Conservation (phyloP, 2,113 vertebrate species). For the Trochalopteron elliotii region DNA sequence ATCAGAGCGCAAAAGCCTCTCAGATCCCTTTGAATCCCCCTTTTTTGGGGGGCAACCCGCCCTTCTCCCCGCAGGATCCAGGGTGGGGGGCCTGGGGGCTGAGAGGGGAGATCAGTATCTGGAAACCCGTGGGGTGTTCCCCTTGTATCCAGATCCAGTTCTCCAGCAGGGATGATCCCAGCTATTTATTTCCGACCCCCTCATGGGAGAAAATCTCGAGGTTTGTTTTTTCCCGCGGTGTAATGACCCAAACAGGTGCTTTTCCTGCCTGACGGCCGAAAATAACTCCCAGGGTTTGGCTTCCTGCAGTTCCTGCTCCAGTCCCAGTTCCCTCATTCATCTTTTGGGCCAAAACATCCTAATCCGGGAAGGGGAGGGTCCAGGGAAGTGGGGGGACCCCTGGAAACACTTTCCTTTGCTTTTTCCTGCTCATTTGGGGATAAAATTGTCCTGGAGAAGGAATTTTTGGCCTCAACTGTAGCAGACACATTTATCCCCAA, state of each 20-base stretch:
- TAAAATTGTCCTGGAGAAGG: not conserved
- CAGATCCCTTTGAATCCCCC: not conserved
- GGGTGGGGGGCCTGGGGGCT: rapidly evolving
- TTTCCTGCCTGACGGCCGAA: constrained; percentile 8
- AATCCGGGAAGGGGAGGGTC: not conserved
- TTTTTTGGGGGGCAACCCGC: rapidly evolving
- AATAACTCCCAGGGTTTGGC: constrained; percentile 34
- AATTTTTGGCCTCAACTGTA: not conserved
- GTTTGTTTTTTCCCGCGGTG: constrained; percentile 16
- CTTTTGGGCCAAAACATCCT: not conserved
- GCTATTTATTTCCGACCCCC: not conserved
- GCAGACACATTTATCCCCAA: not conserved
- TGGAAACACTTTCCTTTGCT: not conserved
- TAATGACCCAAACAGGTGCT: constrained; percentile 45
- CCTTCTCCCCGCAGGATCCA: not conserved
- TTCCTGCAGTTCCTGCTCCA: not conserved
- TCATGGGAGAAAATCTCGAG: not conserved
- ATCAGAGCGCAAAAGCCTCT: not conserved
- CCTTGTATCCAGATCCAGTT: not conserved
- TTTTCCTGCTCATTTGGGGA: not conserved
- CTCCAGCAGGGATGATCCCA: not conserved
- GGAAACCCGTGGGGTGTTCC: not conserved
- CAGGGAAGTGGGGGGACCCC: not conserved
- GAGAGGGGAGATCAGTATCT: not conserved
- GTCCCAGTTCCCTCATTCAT: not conserved